Percentiles rank a stretch among this genome's conserved stretches.
Conservation (phyloP, 2,888 invertebrate species). For the Rotaria socialis region DNA sequence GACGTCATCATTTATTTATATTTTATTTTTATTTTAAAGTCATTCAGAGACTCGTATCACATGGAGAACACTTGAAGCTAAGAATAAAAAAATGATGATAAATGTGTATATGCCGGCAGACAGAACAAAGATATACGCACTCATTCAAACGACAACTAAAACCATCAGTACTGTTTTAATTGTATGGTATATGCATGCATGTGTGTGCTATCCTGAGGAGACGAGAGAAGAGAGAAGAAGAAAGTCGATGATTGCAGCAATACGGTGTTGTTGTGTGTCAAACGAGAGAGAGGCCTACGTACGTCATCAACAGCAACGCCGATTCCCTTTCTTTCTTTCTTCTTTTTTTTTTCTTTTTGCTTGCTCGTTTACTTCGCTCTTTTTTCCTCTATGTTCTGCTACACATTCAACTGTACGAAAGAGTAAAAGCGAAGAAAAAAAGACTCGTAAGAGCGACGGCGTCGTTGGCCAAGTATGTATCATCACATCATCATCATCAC, state of each 20-base stretch:
- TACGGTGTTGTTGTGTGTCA: not conserved
- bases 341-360: not conserved
- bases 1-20: not conserved
- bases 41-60: not conserved
- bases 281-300: not conserved
- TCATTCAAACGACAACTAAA: not conserved
- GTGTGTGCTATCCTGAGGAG: slow-evolving; percentile 1
- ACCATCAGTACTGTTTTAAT: not conserved
- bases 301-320: not conserved
- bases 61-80: not conserved
- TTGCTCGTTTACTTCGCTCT: not conserved
- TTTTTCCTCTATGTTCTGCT: not conserved
- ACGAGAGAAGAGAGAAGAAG: not conserved
- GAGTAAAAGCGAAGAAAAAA: slow-evolving; percentile 5
- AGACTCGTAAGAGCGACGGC: not conserved
- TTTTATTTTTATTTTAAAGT: not conserved
- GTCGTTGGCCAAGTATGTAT: not conserved
- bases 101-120: not conserved
- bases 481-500: slow-evolving; percentile 25
- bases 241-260: not conserved
- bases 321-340: not conserved
- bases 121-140: not conserved
- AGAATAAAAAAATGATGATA: not conserved
- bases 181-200: not conserved
- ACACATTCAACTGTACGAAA: slow-evolving; percentile 5